Conservation (phyloP, 2,797 vertebrate species). For the Austrolebias charrua region DNA sequence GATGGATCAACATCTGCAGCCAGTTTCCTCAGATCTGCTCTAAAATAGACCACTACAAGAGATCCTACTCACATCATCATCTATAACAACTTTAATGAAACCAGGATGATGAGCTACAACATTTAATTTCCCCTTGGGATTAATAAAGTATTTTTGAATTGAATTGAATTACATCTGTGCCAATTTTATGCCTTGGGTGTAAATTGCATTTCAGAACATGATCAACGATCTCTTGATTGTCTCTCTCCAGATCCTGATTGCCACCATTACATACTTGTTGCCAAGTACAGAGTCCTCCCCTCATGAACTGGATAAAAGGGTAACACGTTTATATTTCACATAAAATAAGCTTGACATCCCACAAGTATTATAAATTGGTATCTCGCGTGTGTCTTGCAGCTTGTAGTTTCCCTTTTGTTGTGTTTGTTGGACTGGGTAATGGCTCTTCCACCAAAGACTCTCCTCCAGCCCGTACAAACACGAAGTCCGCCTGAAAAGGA, state of each 20-base stretch:
- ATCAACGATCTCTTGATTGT: conserved; percentile 3
- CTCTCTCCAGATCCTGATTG: conserved; percentile 87
- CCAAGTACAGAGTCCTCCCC: conserved; percentile 91
- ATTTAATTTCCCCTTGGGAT: too few species aligned
- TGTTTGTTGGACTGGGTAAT: conserved; percentile 98
- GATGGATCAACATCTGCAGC: too few species aligned
- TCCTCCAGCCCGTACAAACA: conserved; percentile 88
- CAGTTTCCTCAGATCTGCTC: too few species aligned
- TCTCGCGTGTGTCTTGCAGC: conserved; percentile 68
- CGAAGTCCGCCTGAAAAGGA: conserved; percentile 85
- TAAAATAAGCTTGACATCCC: too few species aligned
- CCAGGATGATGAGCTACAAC: too few species aligned
- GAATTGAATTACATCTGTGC: background rate
- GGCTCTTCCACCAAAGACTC: conserved; percentile 91
- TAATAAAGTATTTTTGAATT: too few species aligned
- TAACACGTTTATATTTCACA: conserved; percentile 57
- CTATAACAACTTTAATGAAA: too few species aligned
- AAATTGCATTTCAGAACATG: background rate
- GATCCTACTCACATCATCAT: too few species aligned
- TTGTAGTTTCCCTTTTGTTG: conserved; percentile 95
- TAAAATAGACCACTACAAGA: too few species aligned
- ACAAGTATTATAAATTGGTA: background rate
- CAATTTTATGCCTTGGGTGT: background rate
- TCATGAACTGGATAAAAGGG: conserved; percentile 96
- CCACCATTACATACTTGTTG: conserved; percentile 93